Conservation (phyloP, 2,113 vertebrate genomes). For the Serinus canaria region DNA sequence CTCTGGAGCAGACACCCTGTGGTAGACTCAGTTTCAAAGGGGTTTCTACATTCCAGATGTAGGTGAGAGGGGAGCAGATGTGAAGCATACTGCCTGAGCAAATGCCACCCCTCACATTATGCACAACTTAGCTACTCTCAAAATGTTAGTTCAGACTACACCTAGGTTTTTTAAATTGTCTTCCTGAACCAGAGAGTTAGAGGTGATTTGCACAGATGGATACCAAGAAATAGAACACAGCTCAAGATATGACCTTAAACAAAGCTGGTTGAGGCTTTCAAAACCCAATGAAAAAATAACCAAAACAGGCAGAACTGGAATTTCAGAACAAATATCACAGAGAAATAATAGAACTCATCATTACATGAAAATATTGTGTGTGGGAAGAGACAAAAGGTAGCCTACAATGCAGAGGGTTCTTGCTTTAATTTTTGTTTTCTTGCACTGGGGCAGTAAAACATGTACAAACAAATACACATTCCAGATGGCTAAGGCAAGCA, state of each 20-base stretch:
- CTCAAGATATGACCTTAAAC: neutral
- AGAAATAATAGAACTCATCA: neutral
- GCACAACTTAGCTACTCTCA: neutral
- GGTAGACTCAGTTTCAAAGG: neutral
- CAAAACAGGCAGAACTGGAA: neutral
- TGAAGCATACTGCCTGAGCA: neutral
- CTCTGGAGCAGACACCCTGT: neutral
- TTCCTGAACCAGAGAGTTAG: neutral
- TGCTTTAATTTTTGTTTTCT: constrained; percentile 28
- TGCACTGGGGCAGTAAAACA: constrained; percentile 13
- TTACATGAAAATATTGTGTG: neutral
- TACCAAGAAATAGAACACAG: neutral
- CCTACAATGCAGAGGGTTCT: neutral
- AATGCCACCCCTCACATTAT: neutral
- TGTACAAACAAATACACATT: constrained; percentile 36
- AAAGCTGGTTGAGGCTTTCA: neutral
- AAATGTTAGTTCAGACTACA: neutral
- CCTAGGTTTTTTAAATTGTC: neutral
- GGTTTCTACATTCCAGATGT: neutral
- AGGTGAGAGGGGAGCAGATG: neutral
- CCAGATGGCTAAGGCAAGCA: constrained; percentile 27
- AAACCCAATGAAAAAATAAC: neutral
- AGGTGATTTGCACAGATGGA: neutral
- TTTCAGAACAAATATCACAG: neutral
- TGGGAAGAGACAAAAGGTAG: neutral